A percentile compares a stretch with the other conserved stretches of the same genome.
Evolutionary conservation across 64 coral and sea anemone genomes (phyloP).

Genomic region (Acropora tenuis): DNA sequence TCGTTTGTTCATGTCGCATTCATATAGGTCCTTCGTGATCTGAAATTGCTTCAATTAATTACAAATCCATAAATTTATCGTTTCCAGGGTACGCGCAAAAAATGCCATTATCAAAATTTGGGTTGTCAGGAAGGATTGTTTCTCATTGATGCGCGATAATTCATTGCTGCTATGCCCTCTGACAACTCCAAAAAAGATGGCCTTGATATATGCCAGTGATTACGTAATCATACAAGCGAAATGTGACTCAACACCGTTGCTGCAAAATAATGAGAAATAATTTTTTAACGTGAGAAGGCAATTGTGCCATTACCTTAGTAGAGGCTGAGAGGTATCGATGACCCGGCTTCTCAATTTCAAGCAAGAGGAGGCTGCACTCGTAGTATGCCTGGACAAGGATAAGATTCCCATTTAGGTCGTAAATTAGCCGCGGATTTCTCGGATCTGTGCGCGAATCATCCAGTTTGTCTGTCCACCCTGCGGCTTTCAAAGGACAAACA

Average conservation of each 20-base stretch:
- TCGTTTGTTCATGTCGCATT: too few relatives aligned
- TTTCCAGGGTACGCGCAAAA: slow-evolving; percentile 63
- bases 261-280: slow-evolving; percentile 36
- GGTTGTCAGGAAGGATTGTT: slow-evolving; percentile 3
- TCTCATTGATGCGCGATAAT: slow-evolving; percentile 30
- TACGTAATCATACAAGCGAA: slow-evolving; percentile 24
- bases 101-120: slow-evolving; percentile 25
- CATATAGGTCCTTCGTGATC: neutral
- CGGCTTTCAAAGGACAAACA: slow-evolving; percentile 20
- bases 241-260: slow-evolving; percentile 45
- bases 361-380: neutral
- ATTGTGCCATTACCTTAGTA: slow-evolving; percentile 8
- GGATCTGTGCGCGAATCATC: slow-evolving; percentile 2
- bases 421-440: slow-evolving; percentile 27
- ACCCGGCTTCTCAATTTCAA: neutral
- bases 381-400: slow-evolving; percentile 47
- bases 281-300: neutral
- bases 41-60: slow-evolving; percentile 37
- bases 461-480: slow-evolving; percentile 31
- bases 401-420: slow-evolving; percentile 40
- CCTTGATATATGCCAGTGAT: slow-evolving; percentile 18
- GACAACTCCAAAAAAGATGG: slow-evolving; percentile 25
- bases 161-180: slow-evolving; percentile 49
- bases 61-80: slow-evolving; percentile 72
- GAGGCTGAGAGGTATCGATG: slow-evolving; percentile 69